Evolutionary conservation across 2,113 vertebrate species (phyloP), one percentile per base, ranked within the genome.

Genomic region (Rhea pennata): DNA sequence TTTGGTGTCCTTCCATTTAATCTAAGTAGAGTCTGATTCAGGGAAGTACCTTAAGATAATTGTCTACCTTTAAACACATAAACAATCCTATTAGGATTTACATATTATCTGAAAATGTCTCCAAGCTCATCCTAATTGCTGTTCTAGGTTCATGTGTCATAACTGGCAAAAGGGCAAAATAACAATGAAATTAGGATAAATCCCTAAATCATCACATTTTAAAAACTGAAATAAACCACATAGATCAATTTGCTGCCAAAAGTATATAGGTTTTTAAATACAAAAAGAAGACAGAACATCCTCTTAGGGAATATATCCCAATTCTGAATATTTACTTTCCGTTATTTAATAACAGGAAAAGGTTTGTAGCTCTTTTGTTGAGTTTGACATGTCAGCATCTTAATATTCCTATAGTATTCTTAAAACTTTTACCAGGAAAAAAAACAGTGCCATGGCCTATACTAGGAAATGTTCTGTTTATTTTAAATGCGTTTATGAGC

Each of bases 331-430:
- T 98, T 98, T 98, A 96, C 95, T 98, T 98, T 98, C 98, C 98
- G 96, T 97, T 97, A 96, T 98, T 98, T 98, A 98, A 98, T 97
- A 98, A 98, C 98, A 98, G 98, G 98, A 98, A 98, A 98, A 98
- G 97, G 89, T 97, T 98, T 96, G 95, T 95, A 96, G 96, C 83
- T 96, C 95, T 96, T 98, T 97, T 98, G 97, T 97, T 98, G 97
- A 98, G 97, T 98, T 98, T 98, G 96, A 97, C 87, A 58, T 98
- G 98, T 98, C 98, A 97, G 97, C 98, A 98, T 88, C 92, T 98
- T 98, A 97, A 98, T 98, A 98, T 97, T 97, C 95, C 95, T 95
- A 92, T 91, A 95, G 97, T 86, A 91, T 97, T 98, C 97, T 96
- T 93, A 94, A 97, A 97, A 97, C 94, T 97, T 97, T 94, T 97